Percentiles rank a stretch among this genome's conserved stretches.
These are phyloP conservation scores for Elaphurus davidianus DNA, from an alignment of 2,113 vertebrate species.

Conservation along the genomic window DNA sequence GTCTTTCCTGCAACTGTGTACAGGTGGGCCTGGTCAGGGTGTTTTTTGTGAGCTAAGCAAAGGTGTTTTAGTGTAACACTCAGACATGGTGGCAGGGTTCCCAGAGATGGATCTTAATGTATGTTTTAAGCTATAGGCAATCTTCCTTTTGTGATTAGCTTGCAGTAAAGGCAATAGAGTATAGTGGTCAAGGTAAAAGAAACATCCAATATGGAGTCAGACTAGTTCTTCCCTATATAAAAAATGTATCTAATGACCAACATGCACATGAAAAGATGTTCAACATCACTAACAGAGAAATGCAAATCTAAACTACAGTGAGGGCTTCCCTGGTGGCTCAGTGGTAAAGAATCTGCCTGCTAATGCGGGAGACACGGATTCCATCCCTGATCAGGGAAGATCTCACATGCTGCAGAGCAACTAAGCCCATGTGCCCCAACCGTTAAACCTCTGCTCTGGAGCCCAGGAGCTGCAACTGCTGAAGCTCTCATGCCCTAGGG, in stretches of 20 bases:
- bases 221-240: neutral
- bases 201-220: neutral
- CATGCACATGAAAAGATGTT: neutral
- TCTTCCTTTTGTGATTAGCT: neutral
- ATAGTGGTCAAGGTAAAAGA: neutral
- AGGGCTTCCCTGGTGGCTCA: neutral
- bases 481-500: neutral
- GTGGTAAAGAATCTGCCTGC: neutral
- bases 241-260: neutral
- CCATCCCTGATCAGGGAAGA: neutral
- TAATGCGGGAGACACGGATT: neutral
- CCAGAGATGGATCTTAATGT: neutral
- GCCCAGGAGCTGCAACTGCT: rapidly evolving
- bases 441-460: neutral
- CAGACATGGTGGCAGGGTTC: neutral
- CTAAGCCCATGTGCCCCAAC: neutral
- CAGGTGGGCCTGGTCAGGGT: neutral
- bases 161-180: neutral
- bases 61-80: neutral
- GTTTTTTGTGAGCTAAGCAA: neutral
- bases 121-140: neutral
- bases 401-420: neutral
- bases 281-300: neutral
- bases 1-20: neutral
- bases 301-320: neutral